Conservation (phyloP, 2,888 invertebrate genomes). For the Portevinia maculata region DNA sequence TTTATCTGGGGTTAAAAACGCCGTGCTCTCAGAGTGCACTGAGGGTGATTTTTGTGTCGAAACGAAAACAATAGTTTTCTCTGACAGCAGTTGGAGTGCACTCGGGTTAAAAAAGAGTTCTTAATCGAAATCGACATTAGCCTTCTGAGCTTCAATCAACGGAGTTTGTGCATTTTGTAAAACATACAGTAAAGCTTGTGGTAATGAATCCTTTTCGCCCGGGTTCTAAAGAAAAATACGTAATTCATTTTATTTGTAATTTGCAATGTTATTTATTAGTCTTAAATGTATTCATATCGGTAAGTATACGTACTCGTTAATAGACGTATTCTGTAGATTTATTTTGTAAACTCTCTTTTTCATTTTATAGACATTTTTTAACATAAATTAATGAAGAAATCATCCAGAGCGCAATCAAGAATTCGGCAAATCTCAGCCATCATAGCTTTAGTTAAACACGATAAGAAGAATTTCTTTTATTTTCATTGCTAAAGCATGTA, state of each 20-base stretch:
- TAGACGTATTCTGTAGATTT: constrained; percentile 19
- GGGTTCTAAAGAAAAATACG: background rate
- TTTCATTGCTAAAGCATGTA: constrained; percentile 6
- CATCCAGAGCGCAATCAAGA: constrained; percentile 22
- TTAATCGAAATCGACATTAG: too few species aligned
- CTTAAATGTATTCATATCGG: constrained; percentile 43
- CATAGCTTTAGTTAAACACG: background rate
- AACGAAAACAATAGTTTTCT: too few species aligned
- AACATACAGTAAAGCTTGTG: too few species aligned
- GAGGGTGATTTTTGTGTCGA: too few species aligned
- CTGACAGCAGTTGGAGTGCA: too few species aligned
- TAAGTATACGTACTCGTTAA: too few species aligned
- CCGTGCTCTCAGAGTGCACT: too few species aligned
- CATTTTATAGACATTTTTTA: background rate
- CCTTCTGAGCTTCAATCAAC: too few species aligned
- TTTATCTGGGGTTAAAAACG: too few species aligned
- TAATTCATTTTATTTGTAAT: constrained; percentile 19
- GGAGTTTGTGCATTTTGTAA: too few species aligned
- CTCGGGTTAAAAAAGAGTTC: too few species aligned
- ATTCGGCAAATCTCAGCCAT: background rate
- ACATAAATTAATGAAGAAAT: constrained; percentile 1
- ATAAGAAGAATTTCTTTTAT: constrained; percentile 3
- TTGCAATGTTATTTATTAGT: constrained; percentile 30
- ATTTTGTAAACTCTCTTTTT: constrained; percentile 5
- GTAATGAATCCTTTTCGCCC: background rate